Base-by-base conservation (phyloP, 2,888 invertebrate genomes). In the Agonopterix heracliana region DNA sequence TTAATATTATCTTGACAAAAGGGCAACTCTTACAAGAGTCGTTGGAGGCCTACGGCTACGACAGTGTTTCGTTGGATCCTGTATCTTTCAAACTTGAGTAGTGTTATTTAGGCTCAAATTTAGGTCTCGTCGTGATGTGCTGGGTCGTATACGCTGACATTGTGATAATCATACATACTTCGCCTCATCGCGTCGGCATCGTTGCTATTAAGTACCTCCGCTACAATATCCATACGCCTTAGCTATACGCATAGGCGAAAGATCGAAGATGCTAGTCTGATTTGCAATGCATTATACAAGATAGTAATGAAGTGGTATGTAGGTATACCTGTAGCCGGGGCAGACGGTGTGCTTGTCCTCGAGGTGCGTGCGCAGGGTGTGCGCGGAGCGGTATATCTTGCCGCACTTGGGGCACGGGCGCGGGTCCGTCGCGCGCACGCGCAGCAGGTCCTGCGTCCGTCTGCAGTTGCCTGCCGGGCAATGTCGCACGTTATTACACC, bases 291-390 rank as follows among this genome's bases (percentile, higher is more conserved):
- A 35, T 8, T 9, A 35, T 9, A n/a, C 36, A 36, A 36, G 36
- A 7, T 4, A 41, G 41, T 41, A 11, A 10, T 43, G 17, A 9
- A 14, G 5, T 9, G n/a, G 12, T 9, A 35, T 26, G 26, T 3
- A 4, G 13, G 36, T 42, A 53, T 69, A 88, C 89, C 89, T 91
- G 74, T 96, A 97, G 47, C 97, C 97, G 0, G 96, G 96, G 73
- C 97, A 97, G 66, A 96, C 93, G 36, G 97, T 97, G 80, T 97
- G 97, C 74, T 97, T 97, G 77, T 97, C 97, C 79, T 97, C 97
- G 56, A 97, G 90, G 80, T 97, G 97, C 34, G 97, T 97, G 57
- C 96, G 91, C 62, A 97, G 88, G 10, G 97, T 97, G 83, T 97
- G 97, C 12, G 97, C 96, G 34, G 96, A 96, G 54, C 96, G 91